These are phyloP conservation scores for Hartigia nigra DNA, from an alignment of 2,888 invertebrate species.

Conservation along the genomic window DNA sequence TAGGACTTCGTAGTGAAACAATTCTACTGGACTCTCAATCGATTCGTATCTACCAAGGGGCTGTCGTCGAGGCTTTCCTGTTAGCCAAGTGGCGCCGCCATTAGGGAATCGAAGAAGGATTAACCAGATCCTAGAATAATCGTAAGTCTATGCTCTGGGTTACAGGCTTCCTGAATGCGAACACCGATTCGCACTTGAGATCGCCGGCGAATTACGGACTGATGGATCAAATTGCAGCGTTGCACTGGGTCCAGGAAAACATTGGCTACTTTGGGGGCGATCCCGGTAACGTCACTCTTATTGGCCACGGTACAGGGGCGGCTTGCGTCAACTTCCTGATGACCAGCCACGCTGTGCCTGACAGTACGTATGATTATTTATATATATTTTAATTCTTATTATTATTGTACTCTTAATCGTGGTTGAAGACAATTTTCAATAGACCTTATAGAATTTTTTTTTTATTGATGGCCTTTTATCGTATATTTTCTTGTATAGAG, in stretches of 20 bases:
- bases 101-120: not conserved
- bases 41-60: not conserved
- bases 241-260: conserved; percentile 97
- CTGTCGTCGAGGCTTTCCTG: not conserved
- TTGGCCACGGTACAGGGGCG: conserved; percentile 96
- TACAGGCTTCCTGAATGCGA: conserved; percentile 89
- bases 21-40: not conserved
- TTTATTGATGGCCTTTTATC: not conserved
- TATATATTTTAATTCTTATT: not conserved
- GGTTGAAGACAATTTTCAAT: not conserved
- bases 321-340: conserved; percentile 95
- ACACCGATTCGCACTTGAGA: conserved; percentile 85
- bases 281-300: conserved; percentile 89
- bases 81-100: not conserved
- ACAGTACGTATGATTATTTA: conserved; percentile 75
- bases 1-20: not conserved
- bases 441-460: not conserved
- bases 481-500: not conserved
- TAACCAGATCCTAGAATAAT: not conserved
- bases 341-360: conserved; percentile 92
- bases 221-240: conserved; percentile 95
- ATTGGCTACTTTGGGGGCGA: conserved; percentile 96
- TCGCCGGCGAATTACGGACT: conserved; percentile 97
- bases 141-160: conserved; percentile 30
- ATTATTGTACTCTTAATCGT: not conserved